phyloP scores from a whole-genome alignment of 2,888 invertebrate genomes.

The Cynaeus angustus region DNA sequence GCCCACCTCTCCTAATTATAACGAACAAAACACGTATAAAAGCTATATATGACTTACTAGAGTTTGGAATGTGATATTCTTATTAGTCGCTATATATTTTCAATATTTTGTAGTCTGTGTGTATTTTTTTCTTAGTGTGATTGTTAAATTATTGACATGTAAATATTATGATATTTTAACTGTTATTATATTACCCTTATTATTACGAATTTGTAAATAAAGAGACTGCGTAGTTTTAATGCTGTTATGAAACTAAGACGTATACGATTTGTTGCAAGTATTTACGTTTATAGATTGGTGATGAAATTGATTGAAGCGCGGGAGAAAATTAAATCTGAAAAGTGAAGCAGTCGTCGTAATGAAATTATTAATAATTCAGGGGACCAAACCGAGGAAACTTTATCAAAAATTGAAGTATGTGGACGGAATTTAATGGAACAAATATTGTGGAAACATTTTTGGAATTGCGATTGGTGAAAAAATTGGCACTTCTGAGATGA shows the following conservation, averaged over 20 bases:
- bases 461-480: too few relatives aligned
- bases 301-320: too few relatives aligned
- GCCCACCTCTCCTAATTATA: constrained; percentile 61
- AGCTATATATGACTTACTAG: constrained; percentile 12
- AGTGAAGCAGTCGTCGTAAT: too few relatives aligned
- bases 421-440: too few relatives aligned
- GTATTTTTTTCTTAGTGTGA: constrained; percentile 44
- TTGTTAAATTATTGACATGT: constrained; percentile 51
- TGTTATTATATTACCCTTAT: constrained; percentile 7
- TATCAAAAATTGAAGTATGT: too few relatives aligned
- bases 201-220: constrained; percentile 42
- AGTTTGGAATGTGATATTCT: constrained; percentile 44
- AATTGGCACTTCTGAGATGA: too few relatives aligned
- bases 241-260: neutral
- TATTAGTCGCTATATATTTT: constrained; percentile 26
- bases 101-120: constrained; percentile 20
- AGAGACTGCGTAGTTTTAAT: constrained; percentile 26
- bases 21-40: constrained; percentile 55
- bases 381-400: too few relatives aligned
- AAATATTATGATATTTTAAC: constrained; percentile 38
- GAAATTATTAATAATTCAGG: too few relatives aligned
- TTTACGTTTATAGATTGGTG: too few relatives aligned
- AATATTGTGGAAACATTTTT: too few relatives aligned
- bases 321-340: too few relatives aligned
- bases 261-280: too few relatives aligned